These are phyloP conservation scores for Folsomia manolachei DNA, from an alignment of 2,888 invertebrate species.

Conservation along the genomic window DNA sequence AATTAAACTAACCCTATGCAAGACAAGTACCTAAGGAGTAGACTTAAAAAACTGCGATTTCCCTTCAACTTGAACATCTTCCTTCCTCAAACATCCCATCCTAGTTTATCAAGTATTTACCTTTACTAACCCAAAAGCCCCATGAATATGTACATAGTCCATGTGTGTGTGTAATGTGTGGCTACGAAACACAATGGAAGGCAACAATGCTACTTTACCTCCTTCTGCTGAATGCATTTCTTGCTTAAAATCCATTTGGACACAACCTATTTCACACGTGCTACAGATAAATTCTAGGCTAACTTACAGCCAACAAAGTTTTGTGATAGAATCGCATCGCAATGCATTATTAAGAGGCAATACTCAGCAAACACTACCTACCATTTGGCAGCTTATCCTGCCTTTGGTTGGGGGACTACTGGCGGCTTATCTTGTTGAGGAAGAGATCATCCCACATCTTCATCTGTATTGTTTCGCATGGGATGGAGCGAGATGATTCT, in stretches of 20 bases:
- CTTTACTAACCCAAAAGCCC: not conserved
- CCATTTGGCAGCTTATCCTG: no score
- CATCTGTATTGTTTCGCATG: no score
- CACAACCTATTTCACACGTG: conserved; percentile 50
- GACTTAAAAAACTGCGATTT: not conserved
- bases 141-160: not conserved
- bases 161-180: not conserved
- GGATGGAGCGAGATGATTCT: no score
- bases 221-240: not conserved
- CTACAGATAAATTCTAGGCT: conserved; percentile 14
- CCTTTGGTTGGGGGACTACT: no score
- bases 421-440: not conserved
- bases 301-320: no score
- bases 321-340: no score
- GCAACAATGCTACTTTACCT: no score
- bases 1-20: no score
- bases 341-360: no score
- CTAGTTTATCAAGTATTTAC: no score
- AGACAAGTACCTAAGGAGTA: not conserved
- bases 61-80: not conserved
- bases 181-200: no score
- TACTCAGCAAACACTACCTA: no score
- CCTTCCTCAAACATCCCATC: not conserved
- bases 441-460: not conserved
- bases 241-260: conserved; percentile 24